Conservation (phyloP, 35 echinoderm and acorn worm genomes). For the Ophiothrix spiculata region DNA sequence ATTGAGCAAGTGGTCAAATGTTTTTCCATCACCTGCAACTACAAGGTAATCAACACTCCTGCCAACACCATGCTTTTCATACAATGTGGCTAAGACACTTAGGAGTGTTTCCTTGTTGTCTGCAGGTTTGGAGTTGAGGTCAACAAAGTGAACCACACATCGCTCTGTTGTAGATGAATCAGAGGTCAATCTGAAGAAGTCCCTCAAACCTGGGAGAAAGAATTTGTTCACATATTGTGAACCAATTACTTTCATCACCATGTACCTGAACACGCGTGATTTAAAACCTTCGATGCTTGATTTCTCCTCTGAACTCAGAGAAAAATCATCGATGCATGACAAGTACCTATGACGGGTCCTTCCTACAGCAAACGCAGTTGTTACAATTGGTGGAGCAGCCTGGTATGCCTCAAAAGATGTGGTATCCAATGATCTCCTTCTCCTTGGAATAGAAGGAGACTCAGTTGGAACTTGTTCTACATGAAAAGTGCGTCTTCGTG, state of each 20-base stretch:
- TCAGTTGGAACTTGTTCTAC: neutral
- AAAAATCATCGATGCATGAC: constrained; percentile 15
- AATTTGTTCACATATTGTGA: neutral
- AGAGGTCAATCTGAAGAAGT: neutral
- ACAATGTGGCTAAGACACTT: constrained; percentile 27
- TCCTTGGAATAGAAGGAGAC: neutral
- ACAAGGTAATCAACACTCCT: constrained; percentile 16
- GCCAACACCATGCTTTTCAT: constrained; percentile 39
- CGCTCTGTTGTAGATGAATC: neutral
- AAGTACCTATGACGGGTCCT: neutral
- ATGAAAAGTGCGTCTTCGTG: too few relatives aligned
- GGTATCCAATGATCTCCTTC: constrained; percentile 3
- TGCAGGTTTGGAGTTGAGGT: constrained; percentile 26
- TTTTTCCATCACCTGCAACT: constrained; percentile 54
- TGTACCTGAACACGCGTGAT: constrained; percentile 14
- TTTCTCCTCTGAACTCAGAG: neutral
- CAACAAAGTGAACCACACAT: constrained; percentile 25
- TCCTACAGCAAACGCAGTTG: neutral
- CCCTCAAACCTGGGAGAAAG: constrained; percentile 29
- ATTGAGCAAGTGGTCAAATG: constrained; percentile 31
- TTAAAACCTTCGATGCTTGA: neutral
- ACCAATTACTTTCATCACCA: constrained; percentile 28
- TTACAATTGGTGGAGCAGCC: neutral
- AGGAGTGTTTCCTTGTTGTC: constrained; percentile 29
- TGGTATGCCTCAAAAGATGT: neutral